Evolutionary conservation across 2,797 vertebrate genomes (phyloP).

Genomic region (Mormyrops attenuatus): DNA sequence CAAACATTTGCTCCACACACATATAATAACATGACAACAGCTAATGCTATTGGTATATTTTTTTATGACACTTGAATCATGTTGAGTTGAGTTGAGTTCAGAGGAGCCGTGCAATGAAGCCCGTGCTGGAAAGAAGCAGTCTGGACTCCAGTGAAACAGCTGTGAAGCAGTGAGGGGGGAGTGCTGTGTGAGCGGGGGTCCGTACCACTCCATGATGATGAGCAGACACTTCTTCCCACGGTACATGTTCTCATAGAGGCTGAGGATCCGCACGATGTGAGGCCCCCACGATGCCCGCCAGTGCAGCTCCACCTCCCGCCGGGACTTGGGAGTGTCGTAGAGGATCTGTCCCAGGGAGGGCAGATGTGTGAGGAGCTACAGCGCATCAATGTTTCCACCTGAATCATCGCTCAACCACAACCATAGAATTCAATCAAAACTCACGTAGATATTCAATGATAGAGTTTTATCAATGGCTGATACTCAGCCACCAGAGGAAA

Average conservation of each 20-base stretch:
- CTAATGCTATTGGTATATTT: not conserved
- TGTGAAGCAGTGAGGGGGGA: not conserved
- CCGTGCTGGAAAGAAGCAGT: not conserved
- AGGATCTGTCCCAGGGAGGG: slow-evolving; percentile 66
- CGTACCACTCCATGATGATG: slow-evolving; percentile 89
- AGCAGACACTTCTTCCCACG: slow-evolving; percentile 84
- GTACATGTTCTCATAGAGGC: slow-evolving; percentile 87
- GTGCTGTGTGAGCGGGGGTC: not conserved
- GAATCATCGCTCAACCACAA: not conserved
- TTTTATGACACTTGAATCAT: not conserved
- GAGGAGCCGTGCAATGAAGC: not conserved
- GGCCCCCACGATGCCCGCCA: slow-evolving; percentile 79
- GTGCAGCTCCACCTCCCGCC: slow-evolving; percentile 85
- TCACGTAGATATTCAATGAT: not conserved
- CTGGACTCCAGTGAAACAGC: not conserved
- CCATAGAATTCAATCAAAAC: not conserved
- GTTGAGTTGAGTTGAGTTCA: not conserved
- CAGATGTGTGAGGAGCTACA: not conserved
- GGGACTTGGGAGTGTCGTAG: slow-evolving; percentile 80
- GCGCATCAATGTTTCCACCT: not conserved
- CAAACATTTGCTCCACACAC: not conserved
- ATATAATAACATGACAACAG: not conserved
- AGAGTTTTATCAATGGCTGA: not conserved
- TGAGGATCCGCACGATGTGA: slow-evolving; percentile 78
- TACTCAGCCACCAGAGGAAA: not conserved